These are phyloP conservation scores for Cavia aperea DNA, from an alignment of 2,113 vertebrate species.

Conservation along the genomic window DNA sequence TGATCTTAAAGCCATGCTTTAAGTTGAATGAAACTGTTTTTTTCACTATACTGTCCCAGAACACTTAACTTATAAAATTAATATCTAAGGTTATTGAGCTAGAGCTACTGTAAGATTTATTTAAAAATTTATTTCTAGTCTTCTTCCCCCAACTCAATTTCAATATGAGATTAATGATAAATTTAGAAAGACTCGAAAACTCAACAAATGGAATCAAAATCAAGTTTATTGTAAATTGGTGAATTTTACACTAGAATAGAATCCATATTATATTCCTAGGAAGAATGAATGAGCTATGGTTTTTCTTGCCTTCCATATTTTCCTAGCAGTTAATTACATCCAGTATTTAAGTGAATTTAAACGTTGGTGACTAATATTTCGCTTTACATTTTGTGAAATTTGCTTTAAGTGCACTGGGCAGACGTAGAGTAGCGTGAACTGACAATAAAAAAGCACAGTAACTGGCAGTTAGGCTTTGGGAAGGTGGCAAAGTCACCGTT, in stretches of 20 bases:
- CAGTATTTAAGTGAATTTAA: not conserved
- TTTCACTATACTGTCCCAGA: not conserved
- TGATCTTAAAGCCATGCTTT: conserved; percentile 15
- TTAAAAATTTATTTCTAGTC: conserved; percentile 25
- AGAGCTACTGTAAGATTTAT: not conserved
- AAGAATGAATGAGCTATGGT: not conserved
- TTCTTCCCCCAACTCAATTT: not conserved
- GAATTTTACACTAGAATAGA: conserved; percentile 9
- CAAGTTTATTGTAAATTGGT: not conserved
- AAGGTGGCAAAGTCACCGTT: not conserved
- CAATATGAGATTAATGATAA: conserved; percentile 35
- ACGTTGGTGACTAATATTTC: not conserved
- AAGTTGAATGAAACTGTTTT: not conserved
- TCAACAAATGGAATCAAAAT: conserved; percentile 19
- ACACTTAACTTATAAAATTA: not conserved
- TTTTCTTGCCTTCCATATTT: not conserved
- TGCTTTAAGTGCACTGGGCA: not conserved
- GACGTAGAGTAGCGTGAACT: not conserved
- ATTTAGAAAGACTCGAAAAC: conserved; percentile 38
- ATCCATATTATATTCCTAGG: not conserved
- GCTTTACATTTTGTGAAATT: conserved; percentile 38
- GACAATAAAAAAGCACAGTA: not conserved
- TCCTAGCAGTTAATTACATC: not conserved
- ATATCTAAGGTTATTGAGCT: not conserved
- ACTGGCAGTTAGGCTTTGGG: not conserved